These are phyloP conservation scores for Anthoscopus minutus DNA, from an alignment of 2,113 vertebrate species.

Conservation along the genomic window DNA sequence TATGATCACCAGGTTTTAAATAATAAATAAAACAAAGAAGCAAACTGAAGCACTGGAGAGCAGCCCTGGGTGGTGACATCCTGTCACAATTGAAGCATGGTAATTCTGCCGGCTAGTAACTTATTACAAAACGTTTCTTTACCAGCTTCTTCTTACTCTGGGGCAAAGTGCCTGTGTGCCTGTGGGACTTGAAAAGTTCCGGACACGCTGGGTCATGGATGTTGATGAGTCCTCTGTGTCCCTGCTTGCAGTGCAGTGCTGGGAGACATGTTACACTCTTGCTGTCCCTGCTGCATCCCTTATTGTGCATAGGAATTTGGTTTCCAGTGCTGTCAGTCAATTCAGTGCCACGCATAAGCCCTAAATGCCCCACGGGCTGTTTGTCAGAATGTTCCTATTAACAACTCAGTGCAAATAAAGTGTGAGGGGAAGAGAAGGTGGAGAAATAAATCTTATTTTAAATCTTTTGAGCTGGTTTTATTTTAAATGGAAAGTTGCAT, in stretches of 20 bases:
- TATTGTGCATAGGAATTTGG: not conserved
- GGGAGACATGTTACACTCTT: not conserved
- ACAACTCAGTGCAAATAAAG: conserved; percentile 45
- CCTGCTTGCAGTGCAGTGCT: not conserved
- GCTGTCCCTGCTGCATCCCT: not conserved
- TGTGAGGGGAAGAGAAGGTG: conserved; percentile 49
- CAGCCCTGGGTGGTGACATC: conserved; percentile 46
- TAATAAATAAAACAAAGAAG: conserved; percentile 45
- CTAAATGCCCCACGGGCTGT: conserved; percentile 22
- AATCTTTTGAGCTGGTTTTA: conserved; percentile 37
- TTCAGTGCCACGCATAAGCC: not conserved
- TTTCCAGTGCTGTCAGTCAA: conserved; percentile 12
- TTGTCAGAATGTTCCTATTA: conserved; percentile 59
- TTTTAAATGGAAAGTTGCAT: conserved; percentile 39
- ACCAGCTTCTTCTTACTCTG: not conserved
- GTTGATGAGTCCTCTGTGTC: not conserved
- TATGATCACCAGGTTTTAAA: conserved; percentile 50
- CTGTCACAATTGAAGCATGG: conserved; percentile 41
- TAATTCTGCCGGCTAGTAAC: conserved; percentile 10
- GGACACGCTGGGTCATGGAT: not conserved
- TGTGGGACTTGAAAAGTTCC: not conserved
- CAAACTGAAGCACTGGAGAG: not conserved
- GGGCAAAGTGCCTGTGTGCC: not conserved
- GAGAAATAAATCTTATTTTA: conserved; percentile 55
- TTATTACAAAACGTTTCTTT: conserved; percentile 34